Conservation (phyloP, 2,797 vertebrate genomes). For the Tokudaia muenninki region DNA sequence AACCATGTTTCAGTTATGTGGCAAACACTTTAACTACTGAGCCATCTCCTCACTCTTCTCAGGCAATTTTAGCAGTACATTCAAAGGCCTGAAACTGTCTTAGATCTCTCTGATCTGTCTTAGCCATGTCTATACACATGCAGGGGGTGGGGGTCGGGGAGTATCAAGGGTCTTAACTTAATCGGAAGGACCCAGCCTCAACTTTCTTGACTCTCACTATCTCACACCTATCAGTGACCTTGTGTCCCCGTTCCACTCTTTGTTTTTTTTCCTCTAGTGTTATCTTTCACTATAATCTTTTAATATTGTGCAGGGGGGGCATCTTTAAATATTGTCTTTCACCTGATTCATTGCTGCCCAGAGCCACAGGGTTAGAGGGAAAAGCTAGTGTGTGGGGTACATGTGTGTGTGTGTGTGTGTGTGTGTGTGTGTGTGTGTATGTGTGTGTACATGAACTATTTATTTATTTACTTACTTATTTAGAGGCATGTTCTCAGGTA, state of each 20-base stretch:
- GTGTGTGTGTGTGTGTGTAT: neutral
- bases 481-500: neutral
- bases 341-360: neutral
- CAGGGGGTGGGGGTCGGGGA: too few relatives aligned
- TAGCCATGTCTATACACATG: neutral
- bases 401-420: neutral
- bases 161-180: neutral
- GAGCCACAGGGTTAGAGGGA: neutral
- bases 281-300: neutral
- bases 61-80: neutral
- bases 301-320: neutral
- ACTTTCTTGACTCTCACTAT: neutral
- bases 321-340: conserved; percentile 5
- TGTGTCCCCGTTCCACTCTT: neutral
- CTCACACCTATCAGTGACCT: neutral
- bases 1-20: neutral
- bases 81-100: neutral
- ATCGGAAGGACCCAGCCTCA: neutral
- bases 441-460: neutral
- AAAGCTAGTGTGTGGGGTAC: neutral
- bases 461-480: neutral
- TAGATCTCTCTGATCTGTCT: neutral
- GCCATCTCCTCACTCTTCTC: neutral
- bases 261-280: neutral
- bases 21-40: neutral